phyloP scores from a whole-genome alignment of 2,113 vertebrate species.

The Acanthisitta chloris region DNA sequence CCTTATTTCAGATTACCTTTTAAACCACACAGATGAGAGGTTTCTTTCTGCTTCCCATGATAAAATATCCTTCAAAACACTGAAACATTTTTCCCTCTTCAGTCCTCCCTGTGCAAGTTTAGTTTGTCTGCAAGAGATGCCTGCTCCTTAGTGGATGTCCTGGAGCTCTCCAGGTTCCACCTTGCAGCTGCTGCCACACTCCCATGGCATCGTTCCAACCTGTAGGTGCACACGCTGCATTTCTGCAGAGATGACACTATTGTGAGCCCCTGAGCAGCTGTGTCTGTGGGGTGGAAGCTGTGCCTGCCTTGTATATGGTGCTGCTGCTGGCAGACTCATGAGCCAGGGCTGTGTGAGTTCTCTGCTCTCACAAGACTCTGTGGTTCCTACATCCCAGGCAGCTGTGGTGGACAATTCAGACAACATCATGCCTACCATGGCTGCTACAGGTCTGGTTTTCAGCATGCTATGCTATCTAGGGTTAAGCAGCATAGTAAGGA shows the following conservation, averaged over 20 bases:
- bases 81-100: background rate
- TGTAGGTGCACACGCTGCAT: background rate
- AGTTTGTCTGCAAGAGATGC: background rate
- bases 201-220: background rate
- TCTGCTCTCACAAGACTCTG: background rate
- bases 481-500: background rate
- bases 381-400: background rate
- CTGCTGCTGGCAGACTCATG: fast-evolving
- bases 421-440: background rate
- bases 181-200: fast-evolving
- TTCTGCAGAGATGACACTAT: background rate
- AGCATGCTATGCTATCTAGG: background rate
- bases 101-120: background rate
- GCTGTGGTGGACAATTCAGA: background rate
- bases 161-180: background rate
- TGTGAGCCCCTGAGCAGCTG: fast-evolving
- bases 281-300: background rate
- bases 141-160: background rate
- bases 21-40: background rate
- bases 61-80: background rate
- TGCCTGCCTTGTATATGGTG: background rate
- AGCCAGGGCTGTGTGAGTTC: fast-evolving
- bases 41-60: background rate
- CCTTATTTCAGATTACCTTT: background rate
- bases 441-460: background rate